Conservation (phyloP, 64 coral and sea anemone genomes). For the Stichodactyla mertensii region DNA sequence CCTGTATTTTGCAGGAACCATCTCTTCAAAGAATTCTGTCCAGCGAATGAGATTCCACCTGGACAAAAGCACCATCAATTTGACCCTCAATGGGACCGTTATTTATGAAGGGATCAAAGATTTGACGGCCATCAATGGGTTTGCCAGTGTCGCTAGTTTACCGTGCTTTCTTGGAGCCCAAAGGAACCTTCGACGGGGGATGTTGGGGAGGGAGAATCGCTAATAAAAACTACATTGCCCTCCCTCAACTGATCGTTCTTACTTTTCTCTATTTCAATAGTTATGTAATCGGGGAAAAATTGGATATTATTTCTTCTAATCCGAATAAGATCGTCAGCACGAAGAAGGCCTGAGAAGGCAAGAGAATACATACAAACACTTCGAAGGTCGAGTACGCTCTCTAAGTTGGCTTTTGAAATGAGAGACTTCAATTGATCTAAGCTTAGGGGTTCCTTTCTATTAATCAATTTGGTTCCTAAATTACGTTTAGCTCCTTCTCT, state of each 20-base stretch:
- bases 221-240: slow-evolving; percentile 24
- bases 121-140: too few species aligned
- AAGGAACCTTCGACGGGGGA: too few species aligned
- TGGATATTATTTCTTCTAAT: slow-evolving; percentile 31
- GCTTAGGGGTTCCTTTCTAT: slow-evolving; percentile 23
- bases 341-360: slow-evolving; percentile 4
- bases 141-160: too few species aligned
- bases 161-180: too few species aligned
- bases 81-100: too few species aligned
- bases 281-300: slow-evolving; percentile 20
- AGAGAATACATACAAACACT: slow-evolving; percentile 37
- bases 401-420: background rate
- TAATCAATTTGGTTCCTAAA: background rate
- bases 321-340: slow-evolving; percentile 10
- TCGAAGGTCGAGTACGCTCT: slow-evolving; percentile 21
- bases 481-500: slow-evolving; percentile 7
- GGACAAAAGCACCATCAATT: too few species aligned
- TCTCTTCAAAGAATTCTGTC: too few species aligned
- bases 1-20: too few species aligned
- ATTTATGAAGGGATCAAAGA: too few species aligned
- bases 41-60: too few species aligned
- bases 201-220: background rate
- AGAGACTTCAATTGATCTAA: slow-evolving; percentile 26
- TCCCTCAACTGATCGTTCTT: slow-evolving; percentile 59
- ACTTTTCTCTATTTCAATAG: slow-evolving; percentile 19